Conservation (phyloP, 2,888 invertebrate species). For the Siphonodentalium dalli region DNA sequence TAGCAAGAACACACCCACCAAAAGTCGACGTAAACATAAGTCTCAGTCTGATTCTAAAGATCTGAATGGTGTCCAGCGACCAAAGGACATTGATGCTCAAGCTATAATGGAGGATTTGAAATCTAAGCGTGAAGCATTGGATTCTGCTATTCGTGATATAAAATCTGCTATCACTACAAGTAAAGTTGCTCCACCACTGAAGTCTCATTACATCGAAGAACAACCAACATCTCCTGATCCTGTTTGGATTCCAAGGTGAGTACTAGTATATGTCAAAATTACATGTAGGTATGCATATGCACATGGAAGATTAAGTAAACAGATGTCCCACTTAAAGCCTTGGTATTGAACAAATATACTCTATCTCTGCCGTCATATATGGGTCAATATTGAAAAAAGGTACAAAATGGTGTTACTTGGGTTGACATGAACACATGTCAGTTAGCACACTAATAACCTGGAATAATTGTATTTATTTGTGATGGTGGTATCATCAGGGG, state of each 20-base stretch:
- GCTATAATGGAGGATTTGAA: constrained; percentile 56
- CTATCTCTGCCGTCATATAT: too few relatives aligned
- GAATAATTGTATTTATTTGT: too few relatives aligned
- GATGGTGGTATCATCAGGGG: too few relatives aligned
- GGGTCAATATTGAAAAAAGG: too few relatives aligned
- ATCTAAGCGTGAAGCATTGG: constrained; percentile 54
- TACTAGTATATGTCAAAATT: not conserved
- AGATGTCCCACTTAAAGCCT: too few relatives aligned
- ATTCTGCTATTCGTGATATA: constrained; percentile 79
- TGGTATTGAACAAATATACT: too few relatives aligned
- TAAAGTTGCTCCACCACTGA: constrained; percentile 50
- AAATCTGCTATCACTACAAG: constrained; percentile 80
- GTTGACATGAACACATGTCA: too few relatives aligned
- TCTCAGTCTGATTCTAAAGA: not conserved
- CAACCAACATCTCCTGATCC: constrained; percentile 43
- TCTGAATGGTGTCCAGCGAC: constrained; percentile 29
- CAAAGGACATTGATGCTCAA: constrained; percentile 52
- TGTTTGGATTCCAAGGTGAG: constrained; percentile 62
- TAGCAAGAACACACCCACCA: constrained; percentile 73
- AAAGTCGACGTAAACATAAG: constrained; percentile 66
- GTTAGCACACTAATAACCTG: too few relatives aligned
- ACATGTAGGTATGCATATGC: too few relatives aligned
- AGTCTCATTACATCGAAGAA: constrained; percentile 40
- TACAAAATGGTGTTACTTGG: too few relatives aligned
- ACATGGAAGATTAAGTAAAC: too few relatives aligned